phyloP scores from a whole-genome alignment of 35 echinoderm and acorn worm species.

The Heliocidaris erythrogramma region DNA sequence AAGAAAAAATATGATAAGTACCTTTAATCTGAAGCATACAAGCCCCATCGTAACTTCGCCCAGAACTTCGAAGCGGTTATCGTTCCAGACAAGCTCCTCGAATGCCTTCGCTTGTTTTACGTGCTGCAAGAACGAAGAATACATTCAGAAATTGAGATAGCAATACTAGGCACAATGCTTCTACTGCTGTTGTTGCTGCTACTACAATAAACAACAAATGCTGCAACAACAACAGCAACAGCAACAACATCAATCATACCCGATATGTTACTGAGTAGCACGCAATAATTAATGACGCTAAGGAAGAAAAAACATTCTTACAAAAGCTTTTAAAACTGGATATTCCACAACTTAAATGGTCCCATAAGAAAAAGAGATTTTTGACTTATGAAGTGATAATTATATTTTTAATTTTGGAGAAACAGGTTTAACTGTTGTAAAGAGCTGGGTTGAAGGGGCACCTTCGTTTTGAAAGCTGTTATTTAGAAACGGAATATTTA shows the following conservation, averaged over 20 bases:
- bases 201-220: not conserved
- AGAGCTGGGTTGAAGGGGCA: too few relatives aligned
- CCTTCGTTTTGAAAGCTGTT: too few relatives aligned
- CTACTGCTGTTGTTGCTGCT: not conserved
- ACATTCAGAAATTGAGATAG: not conserved
- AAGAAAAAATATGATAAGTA: not conserved
- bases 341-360: too few relatives aligned
- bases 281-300: too few relatives aligned
- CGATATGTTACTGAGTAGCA: too few relatives aligned
- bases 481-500: too few relatives aligned
- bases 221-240: not conserved
- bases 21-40: slow-evolving; percentile 81
- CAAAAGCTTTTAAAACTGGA: too few relatives aligned
- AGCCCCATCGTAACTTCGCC: slow-evolving; percentile 74
- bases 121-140: slow-evolving; percentile 47
- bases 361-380: too few relatives aligned
- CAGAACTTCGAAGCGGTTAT: slow-evolving; percentile 68
- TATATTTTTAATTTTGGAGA: too few relatives aligned
- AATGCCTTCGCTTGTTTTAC: slow-evolving; percentile 62
- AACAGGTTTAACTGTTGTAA: too few relatives aligned
- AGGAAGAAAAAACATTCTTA: too few relatives aligned
- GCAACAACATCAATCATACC: not conserved
- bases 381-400: too few relatives aligned
- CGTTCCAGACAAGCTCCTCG: slow-evolving; percentile 51
- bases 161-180: not conserved